Base-by-base conservation (phyloP, 1,140 invertebrate genomes). In the Cyclina sinensis region DNA sequence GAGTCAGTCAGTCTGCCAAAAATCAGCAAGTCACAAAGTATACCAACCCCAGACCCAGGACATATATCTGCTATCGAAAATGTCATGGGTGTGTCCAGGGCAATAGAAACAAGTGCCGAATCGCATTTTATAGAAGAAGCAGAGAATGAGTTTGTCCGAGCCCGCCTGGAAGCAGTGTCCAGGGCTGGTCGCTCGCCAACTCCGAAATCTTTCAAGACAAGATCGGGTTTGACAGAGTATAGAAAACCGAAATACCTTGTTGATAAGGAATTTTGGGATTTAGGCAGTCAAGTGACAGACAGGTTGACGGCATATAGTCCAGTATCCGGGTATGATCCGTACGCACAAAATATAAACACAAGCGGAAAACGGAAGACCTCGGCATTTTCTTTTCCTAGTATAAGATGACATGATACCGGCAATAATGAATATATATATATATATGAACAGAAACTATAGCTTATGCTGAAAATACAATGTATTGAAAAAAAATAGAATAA, bases 251-350 rank as follows among this genome's bases (percentile, higher is more conserved):
- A 35, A 37, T 84, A 74, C 70, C 39, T 84, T 24, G 30, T 51
- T 9, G 65, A 84, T 24, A 70, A 70, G n/a, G 82, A 84, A 84
- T 84, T 84, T 12, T 84, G 82, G 82, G 82, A 84, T 54, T 24
- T 27, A 27, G 82, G 68, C 73, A 84, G 82, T 84, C 82, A 73
- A n/a, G 48, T 73, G 62, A 84, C 82, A 12, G 82, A 51, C n/a
- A 65, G 39, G 48, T n/a, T 21, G 24, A 46, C 21, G 21, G 27
- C 37, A 18, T 70, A 70, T 70, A 46, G 57, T 24, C 59, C 81
- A 35, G 37, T 83, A 32, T 83, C 81, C 4, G 81, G 81, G 12
- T 83, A 73, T 21, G 82, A 84, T 37, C 62, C 65, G 32, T 62
- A 81, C n/a, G 3, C 65, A 39, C 65, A 37, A n/a, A 65, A 65